Conservation (phyloP, 2,113 vertebrate species). For the Cebus imitator region DNA sequence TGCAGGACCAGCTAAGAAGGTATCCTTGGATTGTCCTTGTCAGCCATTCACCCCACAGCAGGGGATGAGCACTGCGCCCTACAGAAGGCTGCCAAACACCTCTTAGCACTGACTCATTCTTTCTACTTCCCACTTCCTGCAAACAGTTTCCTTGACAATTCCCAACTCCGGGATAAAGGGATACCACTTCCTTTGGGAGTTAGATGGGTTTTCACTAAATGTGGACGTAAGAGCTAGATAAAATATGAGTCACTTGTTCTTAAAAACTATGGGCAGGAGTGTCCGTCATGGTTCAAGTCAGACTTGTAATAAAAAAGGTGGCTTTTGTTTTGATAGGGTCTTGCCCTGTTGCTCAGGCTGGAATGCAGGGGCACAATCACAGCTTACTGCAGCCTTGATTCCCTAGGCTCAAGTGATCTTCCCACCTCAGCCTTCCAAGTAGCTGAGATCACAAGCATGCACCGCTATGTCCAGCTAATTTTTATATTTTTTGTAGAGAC, state of each 20-base stretch:
- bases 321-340: background rate
- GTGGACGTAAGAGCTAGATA: background rate
- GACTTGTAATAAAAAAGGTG: background rate
- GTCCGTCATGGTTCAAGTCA: background rate
- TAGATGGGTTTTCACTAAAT: background rate
- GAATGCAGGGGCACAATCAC: too few relatives aligned
- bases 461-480: too few relatives aligned
- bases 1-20: background rate
- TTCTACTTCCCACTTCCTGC: background rate
- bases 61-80: background rate
- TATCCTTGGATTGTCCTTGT: background rate
- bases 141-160: conserved; percentile 10
- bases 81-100: background rate
- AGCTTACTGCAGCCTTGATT: too few relatives aligned
- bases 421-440: too few relatives aligned
- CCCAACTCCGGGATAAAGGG: background rate
- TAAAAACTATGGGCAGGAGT: background rate
- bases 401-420: too few relatives aligned
- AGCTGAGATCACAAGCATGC: too few relatives aligned
- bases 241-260: background rate
- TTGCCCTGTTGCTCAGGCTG: too few relatives aligned
- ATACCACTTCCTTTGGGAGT: background rate
- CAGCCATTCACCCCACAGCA: background rate
- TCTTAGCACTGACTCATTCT: background rate
- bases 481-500: too few relatives aligned